Evolutionary conservation across 2,888 invertebrate genomes (phyloP).

Genomic region (Lochmaea capreae): DNA sequence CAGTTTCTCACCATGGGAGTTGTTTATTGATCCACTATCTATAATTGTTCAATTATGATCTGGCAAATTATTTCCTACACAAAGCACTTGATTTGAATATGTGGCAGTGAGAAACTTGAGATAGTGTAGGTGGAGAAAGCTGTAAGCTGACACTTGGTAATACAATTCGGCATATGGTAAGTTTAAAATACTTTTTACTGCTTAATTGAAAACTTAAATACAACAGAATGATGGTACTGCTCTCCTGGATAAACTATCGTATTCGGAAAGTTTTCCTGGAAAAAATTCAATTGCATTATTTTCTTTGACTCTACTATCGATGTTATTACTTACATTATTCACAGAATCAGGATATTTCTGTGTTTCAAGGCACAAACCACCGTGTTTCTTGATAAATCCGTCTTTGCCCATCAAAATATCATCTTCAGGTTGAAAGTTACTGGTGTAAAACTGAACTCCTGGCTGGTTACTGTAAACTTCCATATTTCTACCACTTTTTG

Average conservation of each 20-base stretch:
- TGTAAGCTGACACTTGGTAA: no score
- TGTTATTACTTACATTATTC: conserved; percentile 77
- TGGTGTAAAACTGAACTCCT: conserved; percentile 91
- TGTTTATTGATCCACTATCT: no score
- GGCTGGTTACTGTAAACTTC: conserved; percentile 89
- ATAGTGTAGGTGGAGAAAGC: no score
- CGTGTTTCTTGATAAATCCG: conserved; percentile 61
- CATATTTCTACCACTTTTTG: conserved; percentile 72
- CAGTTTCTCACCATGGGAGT: no score
- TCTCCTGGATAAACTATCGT: conserved; percentile 79
- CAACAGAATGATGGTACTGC: conserved; percentile 73
- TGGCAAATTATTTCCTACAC: no score
- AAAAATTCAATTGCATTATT: conserved; percentile 49
- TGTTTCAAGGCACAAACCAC: conserved; percentile 89
- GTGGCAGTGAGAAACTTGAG: no score
- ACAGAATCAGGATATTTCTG: conserved; percentile 93
- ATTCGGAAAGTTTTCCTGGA: conserved; percentile 80
- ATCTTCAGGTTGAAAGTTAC: conserved; percentile 77
- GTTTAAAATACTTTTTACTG: conserved; percentile 16
- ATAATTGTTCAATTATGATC: no score
- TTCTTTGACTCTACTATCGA: neutral
- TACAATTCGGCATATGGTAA: neutral
- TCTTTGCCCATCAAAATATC: conserved; percentile 53
- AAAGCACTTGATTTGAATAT: no score
- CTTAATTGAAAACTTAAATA: conserved; percentile 58